Conservation (phyloP, 2,888 invertebrate species). For the Resseliella maxima region DNA sequence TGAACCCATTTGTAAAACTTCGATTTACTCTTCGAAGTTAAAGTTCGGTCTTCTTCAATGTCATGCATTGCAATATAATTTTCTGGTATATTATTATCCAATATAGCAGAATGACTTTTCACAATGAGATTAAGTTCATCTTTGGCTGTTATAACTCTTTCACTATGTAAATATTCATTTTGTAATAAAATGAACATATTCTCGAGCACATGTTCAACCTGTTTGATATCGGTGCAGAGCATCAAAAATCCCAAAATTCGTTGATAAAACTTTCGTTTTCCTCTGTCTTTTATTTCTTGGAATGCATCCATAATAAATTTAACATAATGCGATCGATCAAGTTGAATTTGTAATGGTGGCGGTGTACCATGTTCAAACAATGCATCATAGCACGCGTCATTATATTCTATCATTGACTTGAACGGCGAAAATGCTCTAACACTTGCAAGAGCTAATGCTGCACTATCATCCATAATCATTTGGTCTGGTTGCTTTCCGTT, state of each 20-base stretch:
- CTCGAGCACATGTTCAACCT: background rate
- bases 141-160: background rate
- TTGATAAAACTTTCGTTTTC: background rate
- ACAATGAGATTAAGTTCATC: background rate
- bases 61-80: background rate
- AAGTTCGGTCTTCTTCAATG: background rate
- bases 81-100: background rate
- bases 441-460: background rate
- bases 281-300: background rate
- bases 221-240: background rate
- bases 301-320: background rate
- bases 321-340: background rate
- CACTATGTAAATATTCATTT: background rate
- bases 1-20: background rate
- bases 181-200: background rate
- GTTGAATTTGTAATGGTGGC: background rate
- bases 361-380: background rate
- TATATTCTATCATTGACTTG: background rate
- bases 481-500: background rate
- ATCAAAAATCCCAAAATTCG: background rate
- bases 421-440: background rate
- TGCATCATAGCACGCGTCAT: background rate
- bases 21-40: background rate
- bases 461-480: slow-evolving; percentile 1
- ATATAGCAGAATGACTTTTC: background rate